phyloP scores from a whole-genome alignment of 2,113 vertebrate genomes.

The Elanoides forficatus region DNA sequence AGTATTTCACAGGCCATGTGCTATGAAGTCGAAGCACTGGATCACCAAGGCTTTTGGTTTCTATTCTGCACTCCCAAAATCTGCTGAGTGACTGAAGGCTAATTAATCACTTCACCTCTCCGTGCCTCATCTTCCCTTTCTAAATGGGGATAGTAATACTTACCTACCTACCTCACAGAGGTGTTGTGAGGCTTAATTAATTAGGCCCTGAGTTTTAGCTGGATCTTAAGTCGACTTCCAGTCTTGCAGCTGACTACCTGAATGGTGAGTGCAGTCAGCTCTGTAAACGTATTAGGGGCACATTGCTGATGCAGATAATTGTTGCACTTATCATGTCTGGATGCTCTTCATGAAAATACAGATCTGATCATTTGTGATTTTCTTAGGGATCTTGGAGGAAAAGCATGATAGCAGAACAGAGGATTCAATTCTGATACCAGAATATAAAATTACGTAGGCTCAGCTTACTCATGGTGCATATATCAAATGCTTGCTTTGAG shows the following conservation, averaged over 20 bases:
- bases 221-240: conserved; percentile 1
- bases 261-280: not conserved
- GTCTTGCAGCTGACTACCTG: not conserved
- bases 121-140: conserved; percentile 24
- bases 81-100: not conserved
- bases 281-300: not conserved
- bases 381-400: not conserved
- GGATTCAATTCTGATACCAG: not conserved
- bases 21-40: conserved; percentile 41
- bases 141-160: conserved; percentile 28
- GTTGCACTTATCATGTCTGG: conserved; percentile 7
- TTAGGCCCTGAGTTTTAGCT: conserved; percentile 37
- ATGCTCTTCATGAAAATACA: not conserved
- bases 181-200: conserved; percentile 57
- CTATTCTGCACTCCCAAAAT: conserved; percentile 16
- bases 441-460: not conserved
- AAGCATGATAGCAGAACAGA: not conserved
- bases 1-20: not conserved
- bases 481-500: not conserved
- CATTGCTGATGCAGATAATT: not conserved
- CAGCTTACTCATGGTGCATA: not conserved
- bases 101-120: conserved; percentile 42
- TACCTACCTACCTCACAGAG: conserved; percentile 65
- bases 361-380: not conserved
- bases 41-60: conserved; percentile 23